These are phyloP conservation scores for Aphis craccivora DNA, from an alignment of 1,140 invertebrate species.

Conservation along the genomic window DNA sequence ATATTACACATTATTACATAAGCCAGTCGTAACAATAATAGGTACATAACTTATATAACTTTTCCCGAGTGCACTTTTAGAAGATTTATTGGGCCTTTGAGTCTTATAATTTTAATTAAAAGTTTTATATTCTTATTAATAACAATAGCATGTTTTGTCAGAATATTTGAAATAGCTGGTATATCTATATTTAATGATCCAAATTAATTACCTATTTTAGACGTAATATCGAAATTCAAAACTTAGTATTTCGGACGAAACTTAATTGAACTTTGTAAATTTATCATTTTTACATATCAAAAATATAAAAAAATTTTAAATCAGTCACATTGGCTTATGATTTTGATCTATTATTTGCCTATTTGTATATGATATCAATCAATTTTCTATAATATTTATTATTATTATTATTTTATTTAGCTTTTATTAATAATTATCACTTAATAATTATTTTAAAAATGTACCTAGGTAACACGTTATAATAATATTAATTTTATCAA, in stretches of 20 bases:
- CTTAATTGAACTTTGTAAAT: neutral
- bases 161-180: neutral
- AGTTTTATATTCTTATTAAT: slow-evolving; percentile 31
- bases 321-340: neutral
- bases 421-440: too few species aligned
- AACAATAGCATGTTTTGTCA: neutral
- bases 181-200: neutral
- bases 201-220: neutral
- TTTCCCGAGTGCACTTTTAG: neutral
- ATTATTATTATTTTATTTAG: too few species aligned
- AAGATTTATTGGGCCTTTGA: slow-evolving; percentile 15
- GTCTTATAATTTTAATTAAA: slow-evolving; percentile 45
- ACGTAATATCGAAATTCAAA: neutral
- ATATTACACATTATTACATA: slow-evolving; percentile 17
- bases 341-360: neutral
- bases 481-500: neutral
- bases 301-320: too few species aligned
- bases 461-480: neutral
- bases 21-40: neutral
- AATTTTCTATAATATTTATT: neutral
- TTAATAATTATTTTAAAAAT: too few species aligned
- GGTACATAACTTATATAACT: neutral
- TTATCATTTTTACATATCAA: neutral
- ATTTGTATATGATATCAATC: neutral
- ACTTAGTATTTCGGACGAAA: neutral